Evolutionary conservation across 2,113 vertebrate species (phyloP), one percentile per base, ranked within the genome.

Genomic region (Pycnonotus jocosus): DNA sequence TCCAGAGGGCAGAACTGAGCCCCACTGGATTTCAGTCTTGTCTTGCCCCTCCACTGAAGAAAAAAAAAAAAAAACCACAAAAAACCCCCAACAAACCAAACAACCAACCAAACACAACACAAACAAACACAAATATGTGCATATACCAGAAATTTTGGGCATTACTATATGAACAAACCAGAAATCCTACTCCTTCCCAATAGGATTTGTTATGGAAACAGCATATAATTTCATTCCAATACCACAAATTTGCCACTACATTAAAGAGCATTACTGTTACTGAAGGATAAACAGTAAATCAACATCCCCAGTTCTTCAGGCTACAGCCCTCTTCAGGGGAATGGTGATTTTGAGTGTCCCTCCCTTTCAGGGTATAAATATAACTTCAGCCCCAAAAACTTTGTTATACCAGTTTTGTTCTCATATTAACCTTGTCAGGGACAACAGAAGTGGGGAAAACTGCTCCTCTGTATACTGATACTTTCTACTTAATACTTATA

Each of bases 161-260:
- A 83, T 50, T 85, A 70, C 30, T 85, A 9, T 31, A 50, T 38
- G 89, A 93, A 80, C 78, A 94, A 96, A 92, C 53, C 71, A 94
- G 95, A 96, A 96, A 87, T 77, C 74, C 77, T 91, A 70, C 93
- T 80, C 24, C 53, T 91, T 89, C 87, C 40, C 97, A 97, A 95
- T 4, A 97, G 81, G 85, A 86, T 95, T 95, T 96, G 91, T 96
- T 92, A 94, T 91, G 88, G 92, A 95, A 98, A 97, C 83, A 91
- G 90, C 76, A 95, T 70, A 80, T 90, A 48, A 90, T 86, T 93
- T 93, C 57, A 89, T 62, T 88, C 58, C 77, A 86, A 88, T 89
- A 60, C 60, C 93, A 79, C 71, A 95, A 79, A 94, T 95, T 76
- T 91, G 65, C 89, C 84, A 89, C 72, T 76, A 81, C 82, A 76